These are phyloP conservation scores for Pycnonotus jocosus DNA, from an alignment of 2,113 vertebrate genomes.

Conservation along the genomic window DNA sequence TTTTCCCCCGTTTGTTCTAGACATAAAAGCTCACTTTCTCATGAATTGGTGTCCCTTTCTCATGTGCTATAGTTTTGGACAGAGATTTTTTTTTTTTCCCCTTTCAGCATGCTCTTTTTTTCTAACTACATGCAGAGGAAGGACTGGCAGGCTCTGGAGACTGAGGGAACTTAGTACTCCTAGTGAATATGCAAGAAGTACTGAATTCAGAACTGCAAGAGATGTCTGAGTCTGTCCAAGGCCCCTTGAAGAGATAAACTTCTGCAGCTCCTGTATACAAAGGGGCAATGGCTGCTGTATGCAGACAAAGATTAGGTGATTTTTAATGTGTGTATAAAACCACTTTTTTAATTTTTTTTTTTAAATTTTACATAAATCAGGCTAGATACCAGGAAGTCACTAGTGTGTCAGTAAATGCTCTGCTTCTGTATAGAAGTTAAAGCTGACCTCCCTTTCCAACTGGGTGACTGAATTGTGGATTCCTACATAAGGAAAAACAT, in stretches of 20 bases:
- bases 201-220: background rate
- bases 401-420: background rate
- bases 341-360: background rate
- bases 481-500: background rate
- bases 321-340: background rate
- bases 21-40: background rate
- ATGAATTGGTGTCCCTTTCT: background rate
- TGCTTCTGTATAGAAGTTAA: background rate
- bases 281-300: background rate
- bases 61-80: background rate
- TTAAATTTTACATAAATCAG: background rate
- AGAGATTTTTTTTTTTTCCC: background rate
- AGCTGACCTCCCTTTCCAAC: background rate
- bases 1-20: background rate
- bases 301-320: background rate
- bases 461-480: background rate
- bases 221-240: background rate
- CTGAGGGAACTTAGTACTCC: background rate
- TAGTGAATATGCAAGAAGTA: background rate
- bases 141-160: background rate
- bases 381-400: background rate
- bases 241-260: background rate
- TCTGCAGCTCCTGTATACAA: background rate
- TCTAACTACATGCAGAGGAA: background rate
- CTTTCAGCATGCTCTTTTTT: background rate